Evolutionary conservation across 2,113 vertebrate genomes (phyloP).

Genomic region (Rhinopomastus cyanomelas): DNA sequence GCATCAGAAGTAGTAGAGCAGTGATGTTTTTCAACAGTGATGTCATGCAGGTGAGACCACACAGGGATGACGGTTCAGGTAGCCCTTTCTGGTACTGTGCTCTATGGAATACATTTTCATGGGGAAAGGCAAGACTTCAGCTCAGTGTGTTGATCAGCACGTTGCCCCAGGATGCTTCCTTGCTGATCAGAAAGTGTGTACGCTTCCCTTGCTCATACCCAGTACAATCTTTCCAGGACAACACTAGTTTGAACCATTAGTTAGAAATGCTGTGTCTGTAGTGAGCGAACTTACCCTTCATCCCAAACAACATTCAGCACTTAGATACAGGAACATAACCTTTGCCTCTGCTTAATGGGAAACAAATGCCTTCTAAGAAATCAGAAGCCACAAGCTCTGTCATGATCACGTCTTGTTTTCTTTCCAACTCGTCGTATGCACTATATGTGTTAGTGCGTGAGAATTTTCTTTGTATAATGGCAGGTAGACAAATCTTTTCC

Average conservation of each 20-base stretch:
- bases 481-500: not conserved
- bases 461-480: not conserved
- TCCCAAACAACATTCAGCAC: not conserved
- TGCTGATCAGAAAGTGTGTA: constrained; percentile 34
- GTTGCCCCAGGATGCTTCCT: constrained; percentile 55
- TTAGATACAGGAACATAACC: not conserved
- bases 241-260: not conserved
- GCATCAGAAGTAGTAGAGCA: not conserved
- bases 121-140: not conserved
- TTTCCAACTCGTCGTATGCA: not conserved
- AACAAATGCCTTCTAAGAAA: constrained; percentile 22
- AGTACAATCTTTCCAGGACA: not conserved
- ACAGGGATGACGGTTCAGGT: not conserved
- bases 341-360: constrained; percentile 24
- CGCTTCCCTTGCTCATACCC: not conserved
- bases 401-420: not conserved
- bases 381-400: not conserved
- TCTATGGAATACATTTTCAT: not conserved
- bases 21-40: not conserved
- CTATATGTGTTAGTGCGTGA: not conserved
- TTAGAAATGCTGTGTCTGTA: no score
- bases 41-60: not conserved
- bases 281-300: not conserved
- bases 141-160: constrained; percentile 45
- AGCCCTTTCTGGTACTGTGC: not conserved